Evolutionary conservation across 2,888 invertebrate species (phyloP).

Genomic region (Brachyptera risi): DNA sequence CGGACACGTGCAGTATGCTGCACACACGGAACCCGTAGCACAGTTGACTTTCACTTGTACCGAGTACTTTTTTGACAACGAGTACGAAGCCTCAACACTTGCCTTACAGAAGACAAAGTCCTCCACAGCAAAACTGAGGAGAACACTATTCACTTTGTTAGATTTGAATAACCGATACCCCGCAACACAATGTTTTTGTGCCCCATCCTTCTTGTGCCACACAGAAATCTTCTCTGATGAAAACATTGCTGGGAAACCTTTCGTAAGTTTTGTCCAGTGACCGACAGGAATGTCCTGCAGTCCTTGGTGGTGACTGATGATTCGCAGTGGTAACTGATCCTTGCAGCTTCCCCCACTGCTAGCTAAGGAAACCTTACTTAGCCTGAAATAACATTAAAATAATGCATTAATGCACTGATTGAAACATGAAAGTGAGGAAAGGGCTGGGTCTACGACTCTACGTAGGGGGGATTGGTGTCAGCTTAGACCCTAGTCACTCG

Average conservation of each 20-base stretch:
- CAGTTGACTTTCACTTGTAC: neutral
- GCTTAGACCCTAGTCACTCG: too few relatives aligned
- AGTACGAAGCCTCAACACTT: neutral
- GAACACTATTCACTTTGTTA: neutral
- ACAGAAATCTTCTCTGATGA: neutral
- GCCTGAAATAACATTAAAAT: too few relatives aligned
- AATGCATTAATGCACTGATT: too few relatives aligned
- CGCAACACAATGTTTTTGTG: neutral
- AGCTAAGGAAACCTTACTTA: neutral
- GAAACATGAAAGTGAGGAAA: too few relatives aligned
- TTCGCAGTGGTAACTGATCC: neutral
- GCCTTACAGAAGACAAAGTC: neutral
- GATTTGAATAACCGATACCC: neutral
- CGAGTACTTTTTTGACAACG: neutral
- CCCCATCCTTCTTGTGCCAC: neutral
- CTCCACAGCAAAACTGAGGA: neutral
- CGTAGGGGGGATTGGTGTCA: too few relatives aligned
- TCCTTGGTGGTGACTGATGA: neutral
- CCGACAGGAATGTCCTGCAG: neutral
- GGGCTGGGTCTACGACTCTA: too few relatives aligned
- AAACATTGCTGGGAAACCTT: neutral
- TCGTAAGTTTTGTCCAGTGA: neutral
- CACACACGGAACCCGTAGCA: neutral
- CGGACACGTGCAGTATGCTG: neutral
- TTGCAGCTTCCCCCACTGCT: neutral